Percentiles rank a stretch among this genome's conserved stretches.
These are phyloP conservation scores for Chloebia gouldiae DNA, from an alignment of 2,113 vertebrate species.

Conservation along the genomic window DNA sequence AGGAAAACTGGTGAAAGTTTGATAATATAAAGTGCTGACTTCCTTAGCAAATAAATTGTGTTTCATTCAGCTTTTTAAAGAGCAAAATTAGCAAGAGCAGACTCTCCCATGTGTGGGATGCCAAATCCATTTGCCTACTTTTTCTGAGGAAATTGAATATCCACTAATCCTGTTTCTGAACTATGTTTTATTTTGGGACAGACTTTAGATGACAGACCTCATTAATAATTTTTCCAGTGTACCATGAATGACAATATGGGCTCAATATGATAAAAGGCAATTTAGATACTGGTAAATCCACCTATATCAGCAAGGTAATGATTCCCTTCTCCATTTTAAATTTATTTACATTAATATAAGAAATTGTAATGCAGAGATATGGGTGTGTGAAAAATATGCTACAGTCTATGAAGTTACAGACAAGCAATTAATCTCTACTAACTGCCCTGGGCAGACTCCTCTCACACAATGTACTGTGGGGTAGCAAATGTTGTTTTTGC, in stretches of 20 bases:
- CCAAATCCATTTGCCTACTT: not conserved
- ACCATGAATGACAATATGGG: not conserved
- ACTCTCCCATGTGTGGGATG: not conserved
- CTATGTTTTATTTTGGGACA: not conserved
- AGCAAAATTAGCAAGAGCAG: not conserved
- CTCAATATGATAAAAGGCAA: not conserved
- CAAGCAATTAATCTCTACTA: not conserved
- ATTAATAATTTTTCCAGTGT: not conserved
- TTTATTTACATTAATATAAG: not conserved
- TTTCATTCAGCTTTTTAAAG: not conserved
- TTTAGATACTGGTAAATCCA: not conserved
- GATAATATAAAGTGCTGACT: not conserved
- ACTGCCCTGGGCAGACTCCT: not conserved
- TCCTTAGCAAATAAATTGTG: not conserved
- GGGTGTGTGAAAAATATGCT: not conserved
- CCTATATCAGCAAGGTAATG: not conserved
- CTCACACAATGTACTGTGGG: not conserved
- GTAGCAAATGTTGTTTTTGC: not conserved
- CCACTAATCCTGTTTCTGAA: not conserved
- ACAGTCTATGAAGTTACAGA: not conserved
- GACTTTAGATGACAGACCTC: not conserved
- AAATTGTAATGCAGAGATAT: not conserved
- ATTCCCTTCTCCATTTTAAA: not conserved
- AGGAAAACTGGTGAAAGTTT: not conserved
- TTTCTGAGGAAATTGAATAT: not conserved